A percentile compares a stretch with the other conserved stretches of the same genome.
Conservation (phyloP, 2,888 invertebrate species). For the Balanococcus diminutus region DNA sequence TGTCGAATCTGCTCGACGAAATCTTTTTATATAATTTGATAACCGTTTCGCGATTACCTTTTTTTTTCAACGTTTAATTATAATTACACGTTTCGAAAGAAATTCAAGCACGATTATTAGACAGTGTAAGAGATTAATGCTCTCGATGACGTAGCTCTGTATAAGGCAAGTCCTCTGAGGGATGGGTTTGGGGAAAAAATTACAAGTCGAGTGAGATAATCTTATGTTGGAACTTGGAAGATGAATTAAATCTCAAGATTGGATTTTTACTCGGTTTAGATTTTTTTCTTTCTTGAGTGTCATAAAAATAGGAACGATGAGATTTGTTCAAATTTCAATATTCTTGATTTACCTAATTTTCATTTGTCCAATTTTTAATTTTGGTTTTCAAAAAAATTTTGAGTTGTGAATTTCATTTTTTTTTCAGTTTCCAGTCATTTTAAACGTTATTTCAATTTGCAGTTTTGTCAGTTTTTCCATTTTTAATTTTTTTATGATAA, state of each 20-base stretch:
- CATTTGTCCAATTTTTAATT: too few relatives aligned
- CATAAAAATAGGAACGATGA: too few relatives aligned
- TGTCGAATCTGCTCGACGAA: background rate
- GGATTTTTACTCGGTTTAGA: background rate
- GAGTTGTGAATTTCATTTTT: too few relatives aligned
- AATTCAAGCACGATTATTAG: background rate
- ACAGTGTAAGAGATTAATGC: background rate
- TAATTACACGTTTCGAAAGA: background rate
- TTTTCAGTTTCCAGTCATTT: too few relatives aligned
- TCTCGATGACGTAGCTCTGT: background rate
- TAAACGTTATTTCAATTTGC: too few relatives aligned
- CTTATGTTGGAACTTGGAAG: background rate
- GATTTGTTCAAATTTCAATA: too few relatives aligned
- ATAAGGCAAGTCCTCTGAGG: background rate
- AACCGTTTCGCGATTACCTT: background rate
- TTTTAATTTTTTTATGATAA: too few relatives aligned
- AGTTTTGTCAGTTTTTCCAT: too few relatives aligned
- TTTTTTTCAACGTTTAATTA: background rate
- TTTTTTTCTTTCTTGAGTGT: too few relatives aligned
- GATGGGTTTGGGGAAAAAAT: background rate
- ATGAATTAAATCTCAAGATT: background rate
- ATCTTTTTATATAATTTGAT: background rate
- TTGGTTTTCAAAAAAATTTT: too few relatives aligned
- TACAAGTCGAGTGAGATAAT: background rate
- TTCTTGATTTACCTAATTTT: background rate